Evolutionary conservation across 1,140 invertebrate species (phyloP).

Genomic region (Steinernema khuongi): DNA sequence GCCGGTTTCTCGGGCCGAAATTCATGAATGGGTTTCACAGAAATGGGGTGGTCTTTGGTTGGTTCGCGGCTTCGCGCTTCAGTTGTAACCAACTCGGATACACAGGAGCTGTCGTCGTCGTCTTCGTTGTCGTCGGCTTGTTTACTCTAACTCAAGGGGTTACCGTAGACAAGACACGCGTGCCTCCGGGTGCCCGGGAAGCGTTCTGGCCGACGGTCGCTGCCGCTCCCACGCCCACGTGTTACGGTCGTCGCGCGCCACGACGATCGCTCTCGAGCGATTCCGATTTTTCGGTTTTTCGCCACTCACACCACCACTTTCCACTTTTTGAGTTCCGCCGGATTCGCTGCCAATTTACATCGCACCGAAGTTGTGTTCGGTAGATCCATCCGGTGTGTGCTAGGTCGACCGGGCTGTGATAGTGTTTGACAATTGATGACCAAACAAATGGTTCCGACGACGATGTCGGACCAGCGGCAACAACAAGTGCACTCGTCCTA

Average conservation of each 20-base stretch:
- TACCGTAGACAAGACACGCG: no score
- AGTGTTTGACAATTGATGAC: background rate
- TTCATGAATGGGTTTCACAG: no score
- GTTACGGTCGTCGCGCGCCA: background rate
- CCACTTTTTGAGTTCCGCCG: background rate
- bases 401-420: background rate
- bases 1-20: no score
- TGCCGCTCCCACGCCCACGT: background rate
- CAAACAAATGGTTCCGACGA: constrained; percentile 7
- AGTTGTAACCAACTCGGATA: no score
- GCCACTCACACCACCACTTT: background rate
- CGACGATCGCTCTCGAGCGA: background rate
- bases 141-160: no score
- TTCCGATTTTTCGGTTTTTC: background rate
- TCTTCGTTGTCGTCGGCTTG: no score
- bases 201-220: background rate
- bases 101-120: no score
- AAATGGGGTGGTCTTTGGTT: no score
- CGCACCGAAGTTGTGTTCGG: background rate
- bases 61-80: no score
- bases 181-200: no score
- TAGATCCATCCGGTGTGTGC: no score
- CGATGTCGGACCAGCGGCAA: background rate
- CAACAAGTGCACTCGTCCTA: constrained; percentile 2
- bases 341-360: background rate